phyloP scores from a whole-genome alignment of 2,113 vertebrate species.

The Crotophaga sulcirostris region DNA sequence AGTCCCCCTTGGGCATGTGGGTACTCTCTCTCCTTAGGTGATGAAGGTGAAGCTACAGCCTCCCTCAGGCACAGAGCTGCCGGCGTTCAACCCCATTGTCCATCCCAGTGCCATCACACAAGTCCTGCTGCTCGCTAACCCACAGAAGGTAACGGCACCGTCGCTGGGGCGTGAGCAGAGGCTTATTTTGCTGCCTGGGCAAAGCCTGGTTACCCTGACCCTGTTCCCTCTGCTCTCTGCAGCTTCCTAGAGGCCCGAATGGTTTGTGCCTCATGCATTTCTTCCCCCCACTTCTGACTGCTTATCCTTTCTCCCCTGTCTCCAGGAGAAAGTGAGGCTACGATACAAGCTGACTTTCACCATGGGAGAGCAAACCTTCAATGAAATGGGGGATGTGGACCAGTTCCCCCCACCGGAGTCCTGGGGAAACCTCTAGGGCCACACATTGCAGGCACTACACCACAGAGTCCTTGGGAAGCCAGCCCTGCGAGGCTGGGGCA shows the following conservation, averaged over 20 bases:
- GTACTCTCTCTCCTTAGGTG: slow-evolving; percentile 73
- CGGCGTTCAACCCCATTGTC: slow-evolving; percentile 91
- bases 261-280: neutral
- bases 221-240: neutral
- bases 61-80: slow-evolving; percentile 89
- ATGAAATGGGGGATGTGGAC: slow-evolving; percentile 93
- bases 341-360: slow-evolving; percentile 94
- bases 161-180: neutral
- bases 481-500: neutral
- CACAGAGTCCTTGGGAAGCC: slow-evolving; percentile 13
- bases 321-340: slow-evolving; percentile 94
- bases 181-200: neutral
- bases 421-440: slow-evolving; percentile 88
- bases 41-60: slow-evolving; percentile 98
- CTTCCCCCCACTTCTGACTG: neutral
- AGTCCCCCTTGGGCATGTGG: neutral
- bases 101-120: slow-evolving; percentile 95
- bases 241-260: neutral
- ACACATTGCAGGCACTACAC: neutral
- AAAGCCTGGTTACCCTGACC: neutral
- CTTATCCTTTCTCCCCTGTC: neutral
- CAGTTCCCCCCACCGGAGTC: slow-evolving; percentile 91
- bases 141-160: slow-evolving; percentile 83
- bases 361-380: slow-evolving; percentile 86
- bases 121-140: slow-evolving; percentile 93